Percentiles rank a stretch among this genome's conserved stretches.
Conservation (phyloP, 35 echinoderm and acorn worm species). For the Ophioderma brevispina region DNA sequence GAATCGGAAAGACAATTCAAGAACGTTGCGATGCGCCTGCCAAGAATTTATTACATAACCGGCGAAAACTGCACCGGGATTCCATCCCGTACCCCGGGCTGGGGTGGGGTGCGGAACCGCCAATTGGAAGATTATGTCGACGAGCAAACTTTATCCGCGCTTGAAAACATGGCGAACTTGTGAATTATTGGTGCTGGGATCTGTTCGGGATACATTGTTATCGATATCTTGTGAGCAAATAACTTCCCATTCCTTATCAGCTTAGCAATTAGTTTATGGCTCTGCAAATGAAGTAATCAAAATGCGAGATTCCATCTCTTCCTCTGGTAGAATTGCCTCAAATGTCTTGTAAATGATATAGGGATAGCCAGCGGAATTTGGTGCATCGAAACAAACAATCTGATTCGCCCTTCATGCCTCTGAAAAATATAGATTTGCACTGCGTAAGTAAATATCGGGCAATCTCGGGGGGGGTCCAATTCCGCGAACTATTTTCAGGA, state of each 20-base stretch:
- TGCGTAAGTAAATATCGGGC: not conserved
- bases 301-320: not conserved
- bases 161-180: not conserved
- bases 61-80: not conserved
- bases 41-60: not conserved
- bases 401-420: not conserved
- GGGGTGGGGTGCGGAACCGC: not conserved
- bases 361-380: not conserved
- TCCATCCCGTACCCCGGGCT: no score
- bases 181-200: not conserved
- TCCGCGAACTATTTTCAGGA: not conserved
- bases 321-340: not conserved
- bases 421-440: constrained; percentile 2
- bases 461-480: not conserved
- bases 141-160: not conserved
- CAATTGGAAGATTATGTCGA: not conserved
- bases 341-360: not conserved
- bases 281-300: not conserved
- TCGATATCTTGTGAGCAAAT: no score
- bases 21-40: constrained; percentile 4
- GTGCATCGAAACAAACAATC: not conserved
- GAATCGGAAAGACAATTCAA: not conserved
- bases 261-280: not conserved
- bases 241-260: not conserved
- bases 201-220: not conserved